A percentile compares a stretch with the other conserved stretches of the same genome.
Evolutionary conservation across 2,797 vertebrate species (phyloP).

Genomic region (Sarcophilus harrisii): DNA sequence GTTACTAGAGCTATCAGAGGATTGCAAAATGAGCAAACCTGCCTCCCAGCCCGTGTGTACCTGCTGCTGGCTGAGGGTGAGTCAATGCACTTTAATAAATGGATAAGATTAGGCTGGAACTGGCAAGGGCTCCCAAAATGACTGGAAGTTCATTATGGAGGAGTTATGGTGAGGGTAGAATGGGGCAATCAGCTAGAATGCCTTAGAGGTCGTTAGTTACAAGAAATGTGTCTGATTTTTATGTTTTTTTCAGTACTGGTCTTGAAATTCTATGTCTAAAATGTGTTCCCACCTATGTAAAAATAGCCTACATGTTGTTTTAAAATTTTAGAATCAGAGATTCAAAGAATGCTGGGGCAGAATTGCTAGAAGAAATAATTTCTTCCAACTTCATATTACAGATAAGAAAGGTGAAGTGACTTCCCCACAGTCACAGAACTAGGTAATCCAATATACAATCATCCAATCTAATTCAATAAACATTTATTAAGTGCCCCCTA

Average conservation of each 20-base stretch:
- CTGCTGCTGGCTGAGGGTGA: conserved; percentile 10
- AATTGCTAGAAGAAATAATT: background rate
- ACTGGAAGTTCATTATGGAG: background rate
- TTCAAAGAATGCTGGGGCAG: background rate
- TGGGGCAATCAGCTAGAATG: background rate
- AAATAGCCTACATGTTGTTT: background rate
- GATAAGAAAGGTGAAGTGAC: background rate
- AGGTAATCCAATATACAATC: background rate
- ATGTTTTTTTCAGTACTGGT: conserved; percentile 17
- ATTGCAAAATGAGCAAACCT: conserved; percentile 26
- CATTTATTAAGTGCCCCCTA: background rate
- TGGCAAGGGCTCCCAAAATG: background rate
- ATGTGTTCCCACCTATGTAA: background rate
- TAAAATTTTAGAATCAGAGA: background rate
- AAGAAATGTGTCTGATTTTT: background rate
- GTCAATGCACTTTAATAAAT: conserved; percentile 23
- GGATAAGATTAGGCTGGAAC: conserved; percentile 4
- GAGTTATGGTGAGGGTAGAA: background rate
- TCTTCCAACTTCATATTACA: background rate
- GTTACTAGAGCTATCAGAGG: conserved; percentile 43
- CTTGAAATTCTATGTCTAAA: conserved; percentile 38
- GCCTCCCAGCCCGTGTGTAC: background rate
- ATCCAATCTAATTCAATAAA: background rate
- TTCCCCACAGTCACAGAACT: background rate
- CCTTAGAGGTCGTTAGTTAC: background rate